phyloP scores from a whole-genome alignment of 2,113 vertebrate genomes.

The Prionailurus viverrinus region DNA sequence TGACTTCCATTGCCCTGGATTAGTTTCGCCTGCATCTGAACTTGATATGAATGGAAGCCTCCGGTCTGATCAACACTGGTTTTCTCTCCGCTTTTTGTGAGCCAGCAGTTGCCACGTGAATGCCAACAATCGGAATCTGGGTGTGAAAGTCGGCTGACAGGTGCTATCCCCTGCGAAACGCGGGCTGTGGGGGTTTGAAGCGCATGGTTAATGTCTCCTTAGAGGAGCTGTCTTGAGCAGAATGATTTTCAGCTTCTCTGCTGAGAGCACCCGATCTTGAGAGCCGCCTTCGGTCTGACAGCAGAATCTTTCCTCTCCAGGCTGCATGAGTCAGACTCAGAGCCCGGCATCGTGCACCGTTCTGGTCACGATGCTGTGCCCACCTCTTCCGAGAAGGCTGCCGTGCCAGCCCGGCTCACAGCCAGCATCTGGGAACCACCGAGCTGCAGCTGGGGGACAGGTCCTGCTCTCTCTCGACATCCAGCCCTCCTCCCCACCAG shows the following conservation, averaged over 20 bases:
- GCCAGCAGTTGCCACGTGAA: not conserved
- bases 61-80: rapidly evolving
- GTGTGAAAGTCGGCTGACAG: not conserved
- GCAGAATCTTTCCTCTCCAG: not conserved
- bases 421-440: not conserved
- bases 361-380: not conserved
- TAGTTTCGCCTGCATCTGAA: not conserved
- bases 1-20: rapidly evolving
- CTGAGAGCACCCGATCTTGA: not conserved
- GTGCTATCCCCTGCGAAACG: not conserved
- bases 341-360: rapidly evolving
- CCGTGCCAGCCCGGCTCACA: not conserved
- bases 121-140: rapidly evolving
- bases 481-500: rapidly evolving
- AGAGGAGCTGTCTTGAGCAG: conserved; percentile 2
- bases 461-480: not conserved
- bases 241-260: not conserved
- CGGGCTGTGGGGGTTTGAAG: not conserved
- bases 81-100: not conserved
- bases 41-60: not conserved
- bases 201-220: not conserved
- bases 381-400: conserved; percentile 67
- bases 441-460: not conserved
- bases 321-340: conserved; percentile 52
- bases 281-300: conserved; percentile 40